Conservation (phyloP, 2,888 invertebrate genomes). For the Brachynemurus nebulosus region DNA sequence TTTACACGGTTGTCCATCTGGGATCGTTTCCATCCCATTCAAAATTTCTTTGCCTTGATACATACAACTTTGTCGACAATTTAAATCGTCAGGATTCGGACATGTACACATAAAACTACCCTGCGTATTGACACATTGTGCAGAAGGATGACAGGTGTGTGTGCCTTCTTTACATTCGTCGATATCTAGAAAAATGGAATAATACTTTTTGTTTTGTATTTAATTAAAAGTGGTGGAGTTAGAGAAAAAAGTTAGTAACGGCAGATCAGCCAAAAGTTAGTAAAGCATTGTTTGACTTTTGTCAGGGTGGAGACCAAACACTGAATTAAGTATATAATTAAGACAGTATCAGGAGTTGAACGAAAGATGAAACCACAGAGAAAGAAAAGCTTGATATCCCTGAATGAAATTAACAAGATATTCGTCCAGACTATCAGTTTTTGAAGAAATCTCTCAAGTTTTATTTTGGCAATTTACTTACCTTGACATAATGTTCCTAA, state of each 20-base stretch:
- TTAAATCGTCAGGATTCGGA: conserved; percentile 29
- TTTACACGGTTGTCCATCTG: conserved; percentile 32
- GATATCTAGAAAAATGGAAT: conserved; percentile 43
- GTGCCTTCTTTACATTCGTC: conserved; percentile 66
- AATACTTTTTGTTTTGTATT: background rate
- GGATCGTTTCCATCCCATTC: conserved; percentile 40
- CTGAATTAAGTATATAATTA: too few relatives aligned
- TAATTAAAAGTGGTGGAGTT: background rate
- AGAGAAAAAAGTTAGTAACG: background rate
- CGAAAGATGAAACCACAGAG: too few relatives aligned
- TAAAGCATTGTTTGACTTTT: too few relatives aligned
- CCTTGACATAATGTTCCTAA: conserved; percentile 49
- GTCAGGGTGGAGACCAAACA: too few relatives aligned
- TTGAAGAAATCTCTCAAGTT: too few relatives aligned
- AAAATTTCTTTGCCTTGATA: conserved; percentile 50
- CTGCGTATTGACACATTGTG: conserved; percentile 64
- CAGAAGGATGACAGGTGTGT: conserved; percentile 67
- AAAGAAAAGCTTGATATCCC: too few relatives aligned
- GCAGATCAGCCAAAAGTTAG: too few relatives aligned
- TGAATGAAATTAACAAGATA: too few relatives aligned
- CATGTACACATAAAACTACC: conserved; percentile 72
- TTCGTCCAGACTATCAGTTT: too few relatives aligned
- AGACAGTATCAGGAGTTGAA: too few relatives aligned
- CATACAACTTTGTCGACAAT: conserved; percentile 60
- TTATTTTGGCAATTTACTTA: conserved; percentile 26